Base-by-base conservation (phyloP, 2,113 vertebrate species). In the Chaetura pelagica region DNA sequence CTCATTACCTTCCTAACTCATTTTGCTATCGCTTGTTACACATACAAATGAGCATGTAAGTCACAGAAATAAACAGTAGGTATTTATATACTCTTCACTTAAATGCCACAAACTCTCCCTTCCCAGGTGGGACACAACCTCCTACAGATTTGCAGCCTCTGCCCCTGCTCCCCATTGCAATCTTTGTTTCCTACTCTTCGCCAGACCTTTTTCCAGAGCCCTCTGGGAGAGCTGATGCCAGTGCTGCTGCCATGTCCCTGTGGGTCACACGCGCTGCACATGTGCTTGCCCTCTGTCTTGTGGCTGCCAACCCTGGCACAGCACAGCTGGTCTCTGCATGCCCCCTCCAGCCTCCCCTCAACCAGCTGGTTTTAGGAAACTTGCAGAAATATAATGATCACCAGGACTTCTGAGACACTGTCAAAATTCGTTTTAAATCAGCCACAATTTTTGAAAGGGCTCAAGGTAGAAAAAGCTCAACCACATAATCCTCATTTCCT, bases 251-350 rank as follows among this genome's bases (percentile, higher is more conserved):
- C 64, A 19, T 5, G n/a, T 67, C 42, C 55, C 40, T 0, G 0
- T 7, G 16, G 4, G 20, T 0, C 15, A 3, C 16, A 35, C 66
- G 27, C 0, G 0, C 46, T 20, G 54, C 27, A 20, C 1, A 3
- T 8, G 34, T 11, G 34, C 63, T 71, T 1, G 0, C 26, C 2
- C 2, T n/a, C 32, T 52, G 0, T 0, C 62, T 22, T 58, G 27
- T 0, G 0, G 42, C 34, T 85, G 71, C 72, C 74, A 80, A 17
- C 15, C 21, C 27, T 0, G 4, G 68, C 49, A 77, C 11, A 21
- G 15, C 63, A 23, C 0, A 0, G 42, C 54, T 80, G 1, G 0
- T 35, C 54, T 63, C 74, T 46, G 51, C 71, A 71, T 54, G 58
- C 17, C 38, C 84, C 44, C 66, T 73, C 57, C 24, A 7, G 74